A percentile compares a stretch with the other conserved stretches of the same genome.
Evolutionary conservation across 1,140 invertebrate genomes (phyloP).

Genomic region (Frieseomelitta varia): DNA sequence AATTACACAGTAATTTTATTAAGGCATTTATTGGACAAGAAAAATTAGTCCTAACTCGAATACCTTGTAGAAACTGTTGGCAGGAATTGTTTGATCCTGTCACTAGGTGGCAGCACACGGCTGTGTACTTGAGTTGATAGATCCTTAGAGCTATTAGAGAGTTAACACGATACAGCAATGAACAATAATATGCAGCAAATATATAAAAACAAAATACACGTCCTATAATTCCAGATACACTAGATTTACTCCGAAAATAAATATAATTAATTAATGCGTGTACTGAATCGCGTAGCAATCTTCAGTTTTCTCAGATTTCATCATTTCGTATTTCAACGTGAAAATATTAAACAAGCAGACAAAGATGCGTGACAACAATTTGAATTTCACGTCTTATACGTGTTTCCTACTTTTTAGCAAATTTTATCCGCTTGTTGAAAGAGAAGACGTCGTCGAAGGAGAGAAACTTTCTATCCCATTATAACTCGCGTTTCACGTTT

Average conservation of each 20-base stretch:
- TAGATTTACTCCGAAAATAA: background rate
- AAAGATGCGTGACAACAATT: constrained; percentile 28
- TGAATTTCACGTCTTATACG: constrained; percentile 30
- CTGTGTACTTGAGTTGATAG: background rate
- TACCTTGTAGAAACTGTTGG: background rate
- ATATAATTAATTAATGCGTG: background rate
- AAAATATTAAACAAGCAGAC: background rate
- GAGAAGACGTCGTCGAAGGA: constrained; percentile 1
- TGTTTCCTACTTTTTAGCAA: background rate
- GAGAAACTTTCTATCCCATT: constrained; percentile 48
- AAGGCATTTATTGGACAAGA: background rate
- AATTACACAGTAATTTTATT: background rate
- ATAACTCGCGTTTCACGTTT: constrained; percentile 39
- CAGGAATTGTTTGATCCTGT: background rate
- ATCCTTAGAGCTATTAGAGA: background rate
- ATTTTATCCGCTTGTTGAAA: background rate
- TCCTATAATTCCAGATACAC: background rate
- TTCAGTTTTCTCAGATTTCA: background rate
- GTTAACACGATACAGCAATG: too few relatives aligned
- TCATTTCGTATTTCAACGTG: too few relatives aligned
- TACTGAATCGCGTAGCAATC: background rate
- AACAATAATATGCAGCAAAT: too few relatives aligned
- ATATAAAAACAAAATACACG: background rate
- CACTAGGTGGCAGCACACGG: constrained; percentile 41
- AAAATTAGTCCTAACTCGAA: background rate